Conservation (phyloP, 2,888 invertebrate genomes). For the Diplazon laetatorius region DNA sequence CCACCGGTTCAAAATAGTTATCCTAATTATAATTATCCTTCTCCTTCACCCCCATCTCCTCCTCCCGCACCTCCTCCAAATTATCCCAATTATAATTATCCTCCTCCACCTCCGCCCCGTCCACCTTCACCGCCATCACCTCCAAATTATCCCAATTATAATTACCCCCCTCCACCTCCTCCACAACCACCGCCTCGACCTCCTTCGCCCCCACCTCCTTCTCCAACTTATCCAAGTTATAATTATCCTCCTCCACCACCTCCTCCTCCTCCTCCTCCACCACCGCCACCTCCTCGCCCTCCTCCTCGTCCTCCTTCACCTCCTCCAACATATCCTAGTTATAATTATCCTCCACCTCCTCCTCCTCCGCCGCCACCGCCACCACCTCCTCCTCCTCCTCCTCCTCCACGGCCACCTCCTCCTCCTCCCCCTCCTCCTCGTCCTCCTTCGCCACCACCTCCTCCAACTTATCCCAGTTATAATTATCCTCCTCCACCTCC, state of each 20-base stretch:
- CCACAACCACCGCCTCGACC: constrained; percentile 45
- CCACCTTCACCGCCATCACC: constrained; percentile 44
- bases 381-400: constrained; percentile 46
- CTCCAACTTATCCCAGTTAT: constrained; percentile 10
- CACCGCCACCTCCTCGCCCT: constrained; percentile 49
- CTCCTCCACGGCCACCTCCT: constrained; percentile 38
- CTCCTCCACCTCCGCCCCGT: constrained; percentile 40
- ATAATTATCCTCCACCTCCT: constrained; percentile 19
- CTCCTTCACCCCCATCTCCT: constrained; percentile 42
- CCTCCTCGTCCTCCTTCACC: constrained; percentile 46
- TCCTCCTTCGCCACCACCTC: constrained; percentile 29
- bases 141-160: constrained; percentile 42
- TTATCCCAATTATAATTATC: too few relatives aligned
- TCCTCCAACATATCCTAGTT: constrained; percentile 40
- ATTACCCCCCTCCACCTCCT: constrained; percentile 36
- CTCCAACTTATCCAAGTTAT: constrained; percentile 43
- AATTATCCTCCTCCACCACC: constrained; percentile 45
- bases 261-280: constrained; percentile 36
- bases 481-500: constrained; percentile 35
- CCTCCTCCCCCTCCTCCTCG: constrained; percentile 44
- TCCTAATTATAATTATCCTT: constrained; percentile 40
- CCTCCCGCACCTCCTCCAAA: constrained; percentile 43
- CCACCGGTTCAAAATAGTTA: constrained; percentile 47
- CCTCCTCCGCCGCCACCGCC: constrained; percentile 43
- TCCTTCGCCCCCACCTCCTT: constrained; percentile 40